Conservation (phyloP, 2,797 vertebrate species). For the Novumbra hubbsi region DNA sequence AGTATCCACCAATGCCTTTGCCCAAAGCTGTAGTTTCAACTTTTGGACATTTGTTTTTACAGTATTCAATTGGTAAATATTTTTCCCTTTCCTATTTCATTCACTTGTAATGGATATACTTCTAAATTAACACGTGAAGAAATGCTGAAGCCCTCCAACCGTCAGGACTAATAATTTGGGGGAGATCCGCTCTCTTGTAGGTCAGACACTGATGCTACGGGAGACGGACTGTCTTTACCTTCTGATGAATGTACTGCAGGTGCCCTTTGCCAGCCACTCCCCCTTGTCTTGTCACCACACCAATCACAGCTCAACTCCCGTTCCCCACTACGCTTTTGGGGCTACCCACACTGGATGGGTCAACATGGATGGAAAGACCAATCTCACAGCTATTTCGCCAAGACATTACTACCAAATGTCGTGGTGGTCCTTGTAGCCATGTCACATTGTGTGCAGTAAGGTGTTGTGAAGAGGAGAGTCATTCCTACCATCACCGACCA, state of each 20-base stretch:
- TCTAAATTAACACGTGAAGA: slow-evolving; percentile 6
- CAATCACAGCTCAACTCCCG: neutral
- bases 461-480: slow-evolving; percentile 21
- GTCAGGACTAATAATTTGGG: slow-evolving; percentile 29
- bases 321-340: slow-evolving; percentile 8
- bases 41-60: slow-evolving; percentile 38
- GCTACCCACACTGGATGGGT: slow-evolving; percentile 9
- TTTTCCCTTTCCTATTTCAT: slow-evolving; percentile 18
- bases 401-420: too few relatives aligned
- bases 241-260: slow-evolving; percentile 50
- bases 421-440: slow-evolving; percentile 13
- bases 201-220: slow-evolving; percentile 37
- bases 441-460: neutral
- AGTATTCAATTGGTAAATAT: slow-evolving; percentile 27
- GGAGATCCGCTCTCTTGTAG: slow-evolving; percentile 9
- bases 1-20: slow-evolving; percentile 31
- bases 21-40: slow-evolving; percentile 45
- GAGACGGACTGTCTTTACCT: slow-evolving; percentile 36
- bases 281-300: slow-evolving; percentile 14
- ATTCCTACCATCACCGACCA: slow-evolving; percentile 14
- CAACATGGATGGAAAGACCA: neutral
- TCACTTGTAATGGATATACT: slow-evolving; percentile 26
- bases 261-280: neutral
- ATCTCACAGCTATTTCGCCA: slow-evolving; percentile 29
- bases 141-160: slow-evolving; percentile 1